Base-by-base conservation (phyloP, 2,888 invertebrate genomes). In the Drosophila trichaetosa region DNA sequence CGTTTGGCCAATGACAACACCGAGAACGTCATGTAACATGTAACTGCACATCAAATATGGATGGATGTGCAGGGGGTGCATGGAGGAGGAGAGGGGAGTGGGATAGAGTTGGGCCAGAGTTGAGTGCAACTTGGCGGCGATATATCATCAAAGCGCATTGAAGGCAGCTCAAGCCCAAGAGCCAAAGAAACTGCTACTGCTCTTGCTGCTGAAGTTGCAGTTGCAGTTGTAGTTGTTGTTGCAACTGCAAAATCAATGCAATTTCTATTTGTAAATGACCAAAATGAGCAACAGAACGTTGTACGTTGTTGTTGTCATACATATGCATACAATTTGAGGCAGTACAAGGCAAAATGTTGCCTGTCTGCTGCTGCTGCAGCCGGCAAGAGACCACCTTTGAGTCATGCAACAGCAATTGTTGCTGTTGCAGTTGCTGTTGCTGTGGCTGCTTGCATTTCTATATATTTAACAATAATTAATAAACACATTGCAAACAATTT, bases 191-290 rank as follows among this genome's bases (percentile, higher is more conserved):
- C 13, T 42, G 42, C 11, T 38, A 18, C 8, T 42, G 40, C 11
- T 5, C n/a, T 2, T 40, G 18, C 13, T 48, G 76, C 38, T 36
- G 54, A 4, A 6, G 51, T 31, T 49, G 49, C 8, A 49, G n/a
- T 51, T 46, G 48, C 36, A 6, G 40, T 46, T 46, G 46, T 7
- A 4, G 21, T 21, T 21, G 42, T 7, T 46, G 38, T 66, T 66
- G 29, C 66, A 46, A 42, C 75, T 57, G 60, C 64, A 73, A 86
- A 87, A 87, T 87, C 87, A 87, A 90, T 87, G 87, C 87, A 87
- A 89, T 87, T 87, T 88, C 87, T 90, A 87, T 87, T 87, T 90
- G 87, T 88, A 90, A 88, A 90, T 87, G 89, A 89, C 87, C 90
- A 87, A 87, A 87, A 86, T 77, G 86, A 80, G 70, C 66, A 65